Evolutionary conservation across 2,888 invertebrate genomes (phyloP).

Genomic region (Agrotis ipsilon): DNA sequence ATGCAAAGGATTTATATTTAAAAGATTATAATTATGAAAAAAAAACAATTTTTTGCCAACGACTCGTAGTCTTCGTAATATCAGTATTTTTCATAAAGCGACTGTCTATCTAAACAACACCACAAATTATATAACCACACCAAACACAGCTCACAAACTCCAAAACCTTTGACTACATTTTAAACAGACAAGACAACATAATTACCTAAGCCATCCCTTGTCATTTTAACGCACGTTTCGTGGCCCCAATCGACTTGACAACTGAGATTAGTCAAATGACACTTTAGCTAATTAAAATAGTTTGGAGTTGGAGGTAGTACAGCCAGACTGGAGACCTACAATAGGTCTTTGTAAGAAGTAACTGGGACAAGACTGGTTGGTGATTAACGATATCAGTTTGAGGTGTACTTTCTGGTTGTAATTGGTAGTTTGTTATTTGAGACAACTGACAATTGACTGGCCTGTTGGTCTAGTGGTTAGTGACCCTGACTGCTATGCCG

Average conservation of each 20-base stretch:
- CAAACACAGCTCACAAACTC: neutral
- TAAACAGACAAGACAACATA: neutral
- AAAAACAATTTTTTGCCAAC: no score
- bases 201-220: constrained; percentile 13
- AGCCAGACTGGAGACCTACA: constrained; percentile 6
- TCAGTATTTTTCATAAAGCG: no score
- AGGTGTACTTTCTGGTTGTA: constrained; percentile 1
- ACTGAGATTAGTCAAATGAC: constrained; percentile 53
- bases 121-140: neutral
- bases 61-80: no score
- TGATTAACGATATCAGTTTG: constrained; percentile 26
- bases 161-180: neutral
- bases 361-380: no score
- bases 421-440: constrained; percentile 3
- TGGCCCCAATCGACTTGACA: constrained; percentile 30
- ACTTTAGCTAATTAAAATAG: constrained; percentile 65
- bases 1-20: no score
- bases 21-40: no score
- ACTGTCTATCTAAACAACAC: neutral
- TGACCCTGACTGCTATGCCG: no score
- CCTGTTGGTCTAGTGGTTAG: no score
- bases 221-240: constrained; percentile 22
- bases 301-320: constrained; percentile 23
- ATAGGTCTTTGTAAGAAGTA: constrained; percentile 29
- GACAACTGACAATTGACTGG: no score